Evolutionary conservation across 2,888 invertebrate genomes (phyloP).

Genomic region (Sericinus montela): DNA sequence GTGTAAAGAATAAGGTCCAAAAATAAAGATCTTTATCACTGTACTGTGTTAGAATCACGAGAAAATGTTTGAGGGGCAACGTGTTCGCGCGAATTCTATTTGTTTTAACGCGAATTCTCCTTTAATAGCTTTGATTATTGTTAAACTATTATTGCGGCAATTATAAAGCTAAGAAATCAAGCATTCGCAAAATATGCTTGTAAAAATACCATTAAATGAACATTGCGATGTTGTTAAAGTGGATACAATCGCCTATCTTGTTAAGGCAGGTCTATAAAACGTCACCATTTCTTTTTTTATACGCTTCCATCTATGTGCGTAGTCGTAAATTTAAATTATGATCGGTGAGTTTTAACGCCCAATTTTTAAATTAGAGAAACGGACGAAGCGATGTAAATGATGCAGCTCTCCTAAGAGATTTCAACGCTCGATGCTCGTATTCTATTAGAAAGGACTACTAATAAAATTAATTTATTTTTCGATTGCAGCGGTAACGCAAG

Average conservation of each 20-base stretch:
- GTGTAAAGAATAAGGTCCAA: conserved; percentile 5
- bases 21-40: conserved; percentile 8
- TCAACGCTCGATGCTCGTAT: conserved; percentile 38
- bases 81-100: conserved; percentile 69
- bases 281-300: conserved; percentile 54
- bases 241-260: conserved; percentile 44
- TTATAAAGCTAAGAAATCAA: conserved; percentile 3
- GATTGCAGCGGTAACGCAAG: conserved; percentile 70
- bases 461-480: conserved; percentile 78
- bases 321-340: conserved; percentile 69
- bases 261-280: conserved; percentile 52
- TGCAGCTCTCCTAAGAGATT: conserved; percentile 45
- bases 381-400: conserved; percentile 50
- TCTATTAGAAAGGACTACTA: conserved; percentile 74
- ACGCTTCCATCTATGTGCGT: conserved; percentile 40
- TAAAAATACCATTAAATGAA: conserved; percentile 16
- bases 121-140: conserved; percentile 54
- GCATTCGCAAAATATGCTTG: neutral
- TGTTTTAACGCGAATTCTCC: conserved; percentile 63
- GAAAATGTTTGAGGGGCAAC: conserved; percentile 67
- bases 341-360: conserved; percentile 71
- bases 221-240: conserved; percentile 32
- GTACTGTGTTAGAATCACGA: conserved; percentile 58
- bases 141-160: conserved; percentile 11
- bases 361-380: conserved; percentile 70